phyloP scores from a whole-genome alignment of 2,797 vertebrate species.

The Macropodus opercularis region DNA sequence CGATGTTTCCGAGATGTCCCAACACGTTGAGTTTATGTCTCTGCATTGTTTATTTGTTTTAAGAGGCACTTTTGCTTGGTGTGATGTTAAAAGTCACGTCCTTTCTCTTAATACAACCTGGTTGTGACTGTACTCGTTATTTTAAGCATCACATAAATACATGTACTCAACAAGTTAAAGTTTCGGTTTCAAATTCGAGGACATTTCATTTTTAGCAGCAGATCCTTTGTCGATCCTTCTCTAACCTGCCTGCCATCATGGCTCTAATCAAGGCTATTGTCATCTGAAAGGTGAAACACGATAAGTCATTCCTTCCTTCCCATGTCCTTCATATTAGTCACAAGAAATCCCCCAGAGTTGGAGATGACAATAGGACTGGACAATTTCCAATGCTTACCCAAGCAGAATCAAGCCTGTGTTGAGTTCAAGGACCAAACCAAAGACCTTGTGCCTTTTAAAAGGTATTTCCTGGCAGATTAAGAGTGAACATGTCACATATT shows the following conservation, averaged over 20 bases:
- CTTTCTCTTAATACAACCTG: slow-evolving; percentile 27
- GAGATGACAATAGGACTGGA: slow-evolving; percentile 43
- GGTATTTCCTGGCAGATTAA: slow-evolving; percentile 24
- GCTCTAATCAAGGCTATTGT: slow-evolving; percentile 22
- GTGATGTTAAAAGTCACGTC: slow-evolving; percentile 38
- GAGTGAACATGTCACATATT: neutral
- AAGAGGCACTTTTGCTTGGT: slow-evolving; percentile 31
- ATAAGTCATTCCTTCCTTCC: slow-evolving; percentile 45
- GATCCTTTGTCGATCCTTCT: slow-evolving; percentile 4
- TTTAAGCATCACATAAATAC: no score
- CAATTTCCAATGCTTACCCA: slow-evolving; percentile 19
- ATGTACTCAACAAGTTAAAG: neutral
- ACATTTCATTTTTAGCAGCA: neutral
- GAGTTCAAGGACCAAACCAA: slow-evolving; percentile 41
- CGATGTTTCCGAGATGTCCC: no score
- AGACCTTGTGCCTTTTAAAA: slow-evolving; percentile 30
- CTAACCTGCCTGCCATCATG: neutral
- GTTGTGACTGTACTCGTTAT: no score
- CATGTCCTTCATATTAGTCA: slow-evolving; percentile 19
- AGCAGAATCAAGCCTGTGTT: slow-evolving; percentile 9
- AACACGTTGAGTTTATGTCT: slow-evolving; percentile 7
- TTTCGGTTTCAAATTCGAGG: neutral
- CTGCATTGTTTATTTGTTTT: slow-evolving; percentile 34
- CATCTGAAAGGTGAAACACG: slow-evolving; percentile 6
- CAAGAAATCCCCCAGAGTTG: slow-evolving; percentile 29